These are phyloP conservation scores for Cheilosia impressa DNA, from an alignment of 2,888 invertebrate genomes.

Conservation along the genomic window DNA sequence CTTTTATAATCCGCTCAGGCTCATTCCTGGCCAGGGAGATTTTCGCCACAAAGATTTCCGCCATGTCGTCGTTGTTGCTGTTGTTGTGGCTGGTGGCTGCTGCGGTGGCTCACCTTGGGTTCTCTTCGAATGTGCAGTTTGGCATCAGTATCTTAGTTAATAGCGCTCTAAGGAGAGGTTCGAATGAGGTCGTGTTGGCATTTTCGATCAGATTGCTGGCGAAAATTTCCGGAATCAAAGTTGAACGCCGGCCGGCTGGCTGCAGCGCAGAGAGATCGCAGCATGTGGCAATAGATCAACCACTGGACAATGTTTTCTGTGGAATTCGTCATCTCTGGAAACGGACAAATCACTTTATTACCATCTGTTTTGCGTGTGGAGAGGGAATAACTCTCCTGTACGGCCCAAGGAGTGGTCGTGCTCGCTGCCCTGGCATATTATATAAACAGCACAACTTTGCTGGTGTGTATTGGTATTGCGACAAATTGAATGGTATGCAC, in stretches of 20 bases:
- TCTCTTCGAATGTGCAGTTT: slow-evolving; percentile 1
- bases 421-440: not conserved
- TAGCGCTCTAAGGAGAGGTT: slow-evolving; percentile 58
- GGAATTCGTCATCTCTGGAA: slow-evolving; percentile 67
- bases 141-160: slow-evolving; percentile 54
- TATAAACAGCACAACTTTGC: slow-evolving; percentile 5
- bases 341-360: slow-evolving; percentile 69
- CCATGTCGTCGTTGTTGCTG: not conserved
- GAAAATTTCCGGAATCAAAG: slow-evolving; percentile 72
- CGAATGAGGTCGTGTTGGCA: slow-evolving; percentile 71
- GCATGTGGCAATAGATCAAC: slow-evolving; percentile 68
- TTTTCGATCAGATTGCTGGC: slow-evolving; percentile 64
- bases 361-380: slow-evolving; percentile 44
- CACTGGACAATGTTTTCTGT: slow-evolving; percentile 66
- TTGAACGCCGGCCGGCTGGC: slow-evolving; percentile 43
- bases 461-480: slow-evolving; percentile 47
- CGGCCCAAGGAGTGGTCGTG: slow-evolving; percentile 64
- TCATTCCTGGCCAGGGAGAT: slow-evolving; percentile 27
- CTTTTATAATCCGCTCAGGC: slow-evolving; percentile 63
- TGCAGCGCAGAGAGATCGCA: slow-evolving; percentile 38
- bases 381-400: slow-evolving; percentile 53
- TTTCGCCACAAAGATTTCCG: slow-evolving; percentile 33
- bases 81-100: not conserved
- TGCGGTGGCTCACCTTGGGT: slow-evolving; percentile 12
- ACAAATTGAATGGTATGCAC: slow-evolving; percentile 70